phyloP scores from a whole-genome alignment of 1,140 invertebrate genomes.

The Holcopasites calliopsidis region DNA sequence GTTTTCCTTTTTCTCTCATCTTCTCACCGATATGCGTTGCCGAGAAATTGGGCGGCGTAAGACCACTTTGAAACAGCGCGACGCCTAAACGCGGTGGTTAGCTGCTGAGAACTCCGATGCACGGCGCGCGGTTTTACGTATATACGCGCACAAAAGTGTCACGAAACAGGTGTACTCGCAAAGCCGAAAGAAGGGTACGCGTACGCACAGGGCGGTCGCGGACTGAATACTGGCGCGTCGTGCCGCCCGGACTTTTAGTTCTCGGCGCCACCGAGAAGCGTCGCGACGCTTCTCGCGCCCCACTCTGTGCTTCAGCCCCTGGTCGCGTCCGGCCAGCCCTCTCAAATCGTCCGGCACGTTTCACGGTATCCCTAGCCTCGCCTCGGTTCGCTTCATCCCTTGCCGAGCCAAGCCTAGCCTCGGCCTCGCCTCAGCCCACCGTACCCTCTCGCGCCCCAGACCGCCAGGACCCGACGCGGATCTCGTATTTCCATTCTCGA shows the following conservation, averaged over 20 bases:
- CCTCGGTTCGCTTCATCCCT: conserved; percentile 1
- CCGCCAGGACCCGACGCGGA: background rate
- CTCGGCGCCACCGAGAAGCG: conserved; percentile 76
- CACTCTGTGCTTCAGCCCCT: conserved; percentile 36
- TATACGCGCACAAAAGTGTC: too few species aligned
- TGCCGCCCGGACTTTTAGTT: conserved; percentile 76
- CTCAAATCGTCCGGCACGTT: conserved; percentile 37
- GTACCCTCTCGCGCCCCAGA: background rate
- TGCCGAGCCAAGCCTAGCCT: background rate
- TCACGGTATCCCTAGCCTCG: conserved; percentile 26
- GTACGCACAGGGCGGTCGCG: conserved; percentile 78
- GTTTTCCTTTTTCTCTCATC: background rate
- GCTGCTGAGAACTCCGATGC: background rate
- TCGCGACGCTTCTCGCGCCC: conserved; percentile 71
- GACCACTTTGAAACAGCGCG: background rate
- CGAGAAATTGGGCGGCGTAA: background rate
- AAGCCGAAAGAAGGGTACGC: conserved; percentile 52
- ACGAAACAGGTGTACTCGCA: conserved; percentile 17
- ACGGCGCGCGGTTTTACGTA: background rate
- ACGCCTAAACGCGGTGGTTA: too few species aligned
- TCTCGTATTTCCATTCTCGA: conserved; percentile 30
- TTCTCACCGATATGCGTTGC: background rate
- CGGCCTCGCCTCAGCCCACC: background rate
- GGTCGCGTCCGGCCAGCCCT: conserved; percentile 18
- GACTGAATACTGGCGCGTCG: conserved; percentile 76